Conservation (phyloP, 2,797 vertebrate genomes). For the Pseudochirops cupreus region DNA sequence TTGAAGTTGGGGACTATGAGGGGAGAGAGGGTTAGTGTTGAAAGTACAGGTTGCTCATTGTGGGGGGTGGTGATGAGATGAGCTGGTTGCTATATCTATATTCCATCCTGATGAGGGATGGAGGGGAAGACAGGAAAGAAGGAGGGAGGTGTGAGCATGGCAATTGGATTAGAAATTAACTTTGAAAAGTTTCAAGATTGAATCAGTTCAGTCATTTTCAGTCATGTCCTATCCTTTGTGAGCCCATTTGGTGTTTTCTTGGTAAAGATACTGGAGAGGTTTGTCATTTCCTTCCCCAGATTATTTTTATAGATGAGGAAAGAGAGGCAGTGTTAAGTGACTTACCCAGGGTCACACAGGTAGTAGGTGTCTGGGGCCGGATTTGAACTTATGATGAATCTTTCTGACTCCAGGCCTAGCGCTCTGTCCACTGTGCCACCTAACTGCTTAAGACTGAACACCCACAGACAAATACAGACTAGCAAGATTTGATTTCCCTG, state of each 20-base stretch:
- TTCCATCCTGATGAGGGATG: background rate
- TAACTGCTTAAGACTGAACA: background rate
- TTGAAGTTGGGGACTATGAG: background rate
- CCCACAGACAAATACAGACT: background rate
- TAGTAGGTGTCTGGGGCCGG: background rate
- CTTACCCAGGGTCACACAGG: background rate
- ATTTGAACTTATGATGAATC: background rate
- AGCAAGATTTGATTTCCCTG: background rate
- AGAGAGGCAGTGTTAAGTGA: background rate
- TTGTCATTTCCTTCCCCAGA: background rate
- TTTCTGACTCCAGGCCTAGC: background rate
- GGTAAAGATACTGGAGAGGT: background rate
- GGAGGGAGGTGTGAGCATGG: background rate
- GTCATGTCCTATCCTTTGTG: background rate
- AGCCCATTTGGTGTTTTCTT: background rate
- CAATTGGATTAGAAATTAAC: background rate
- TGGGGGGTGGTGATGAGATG: background rate
- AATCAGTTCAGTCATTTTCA: background rate
- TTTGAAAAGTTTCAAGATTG: background rate
- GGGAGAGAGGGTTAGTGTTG: background rate
- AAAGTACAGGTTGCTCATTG: background rate
- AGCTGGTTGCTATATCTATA: background rate
- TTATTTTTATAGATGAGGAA: background rate
- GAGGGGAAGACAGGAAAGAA: background rate
- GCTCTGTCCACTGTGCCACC: background rate